Evolutionary conservation across 2,113 vertebrate genomes (phyloP), one percentile per base, ranked within the genome.

Genomic region (Corynorhinus townsendii): DNA sequence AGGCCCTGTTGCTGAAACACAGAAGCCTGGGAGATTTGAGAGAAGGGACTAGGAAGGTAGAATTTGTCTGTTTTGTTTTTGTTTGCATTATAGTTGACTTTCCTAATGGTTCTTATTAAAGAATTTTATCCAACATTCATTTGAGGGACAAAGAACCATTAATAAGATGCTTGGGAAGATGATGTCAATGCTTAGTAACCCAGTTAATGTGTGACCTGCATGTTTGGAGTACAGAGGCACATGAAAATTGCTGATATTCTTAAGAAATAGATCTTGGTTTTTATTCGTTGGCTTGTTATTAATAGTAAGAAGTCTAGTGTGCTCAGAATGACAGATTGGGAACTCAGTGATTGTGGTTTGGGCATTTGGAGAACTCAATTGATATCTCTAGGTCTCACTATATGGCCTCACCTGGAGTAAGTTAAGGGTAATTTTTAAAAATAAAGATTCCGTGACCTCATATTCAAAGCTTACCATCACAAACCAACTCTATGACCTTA

Each of bases 381-480:
- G 14, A 19, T n/a, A 8, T 73, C 30, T 75, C 45, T 33, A 38
- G 28, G 8, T 76, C 62, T 66, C 40, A 84, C 69, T 71, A 56
- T 45, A 80, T 71, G 45, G 91, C 19, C 22, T 59, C 19, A 59
- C 11, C 16, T 54, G 52, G 26, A 24, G 7, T 75, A 30, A 22
- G 59, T 72, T 89, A 62, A 43, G 68, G 54, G 49, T n/a, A 56
- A 66, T 75, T 90, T 95, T 71, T 4, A 83, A 94, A 83, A 95
- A 28, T 62, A 77, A 91, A 68, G 68, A 80, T 69, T 56, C 26
- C n/a, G 64, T 75, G n/a, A 14, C 19, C 17, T 76, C 30, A 38
- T 83, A 33, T 19, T 68, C 28, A 81, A 90, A 87, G 71, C 2
- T 79, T 10, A 81, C 16, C 35, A 12, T 64, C 33, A 80, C 14